phyloP scores from a whole-genome alignment of 1,140 invertebrate genomes.

The Anastrepha obliqua region DNA sequence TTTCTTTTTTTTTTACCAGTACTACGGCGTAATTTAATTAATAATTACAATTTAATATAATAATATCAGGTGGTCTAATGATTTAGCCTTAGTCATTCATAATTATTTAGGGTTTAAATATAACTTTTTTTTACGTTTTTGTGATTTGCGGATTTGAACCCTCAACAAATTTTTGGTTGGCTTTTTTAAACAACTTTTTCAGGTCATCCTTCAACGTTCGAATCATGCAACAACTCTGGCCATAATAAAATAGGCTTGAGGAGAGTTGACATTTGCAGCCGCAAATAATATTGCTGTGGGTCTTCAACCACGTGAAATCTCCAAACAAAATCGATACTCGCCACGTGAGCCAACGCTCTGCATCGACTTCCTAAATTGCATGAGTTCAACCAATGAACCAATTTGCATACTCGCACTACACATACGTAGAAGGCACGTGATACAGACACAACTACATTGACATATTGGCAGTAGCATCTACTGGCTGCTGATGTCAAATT shows the following conservation, averaged over 20 bases:
- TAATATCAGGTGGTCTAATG: no score
- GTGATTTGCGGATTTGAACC: no score
- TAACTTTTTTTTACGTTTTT: no score
- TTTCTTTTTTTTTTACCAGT: no score
- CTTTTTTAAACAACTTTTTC: background rate
- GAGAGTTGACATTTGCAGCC: background rate
- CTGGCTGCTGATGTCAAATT: conserved; percentile 10
- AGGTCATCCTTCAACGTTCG: background rate
- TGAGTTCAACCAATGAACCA: background rate
- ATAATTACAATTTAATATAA: no score
- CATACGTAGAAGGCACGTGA: background rate
- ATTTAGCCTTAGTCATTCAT: no score
- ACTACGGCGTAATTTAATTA: no score
- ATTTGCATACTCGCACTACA: no score
- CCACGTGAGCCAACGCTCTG: conserved; percentile 24
- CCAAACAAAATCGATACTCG: conserved; percentile 8
- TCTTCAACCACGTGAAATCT: conserved; percentile 4
- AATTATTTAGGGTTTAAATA: no score
- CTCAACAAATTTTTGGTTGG: no score
- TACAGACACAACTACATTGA: background rate
- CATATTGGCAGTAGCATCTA: background rate
- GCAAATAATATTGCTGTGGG: background rate
- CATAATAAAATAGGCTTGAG: background rate
- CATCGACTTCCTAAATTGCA: background rate
- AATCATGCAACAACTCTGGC: background rate